Evolutionary conservation across 2,797 vertebrate genomes (phyloP).

Genomic region (Caiman crocodilus): DNA sequence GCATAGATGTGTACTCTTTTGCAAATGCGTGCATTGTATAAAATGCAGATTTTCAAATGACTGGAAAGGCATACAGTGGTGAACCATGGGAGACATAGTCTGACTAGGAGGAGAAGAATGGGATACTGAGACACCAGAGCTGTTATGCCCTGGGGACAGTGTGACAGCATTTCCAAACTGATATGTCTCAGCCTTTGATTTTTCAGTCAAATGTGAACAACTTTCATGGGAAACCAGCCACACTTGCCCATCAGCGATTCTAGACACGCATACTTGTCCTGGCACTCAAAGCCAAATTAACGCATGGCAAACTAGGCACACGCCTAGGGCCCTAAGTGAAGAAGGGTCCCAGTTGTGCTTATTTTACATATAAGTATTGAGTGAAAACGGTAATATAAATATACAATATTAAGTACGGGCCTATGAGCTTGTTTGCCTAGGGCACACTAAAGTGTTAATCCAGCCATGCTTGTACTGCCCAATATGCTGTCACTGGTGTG

Average conservation of each 20-base stretch:
- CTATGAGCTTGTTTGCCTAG: too few species aligned
- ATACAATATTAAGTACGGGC: too few species aligned
- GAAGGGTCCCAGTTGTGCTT: too few species aligned
- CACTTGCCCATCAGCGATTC: neutral
- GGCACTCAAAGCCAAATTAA: neutral
- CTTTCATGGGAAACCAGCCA: neutral
- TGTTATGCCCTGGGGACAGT: accelerated
- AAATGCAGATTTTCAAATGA: neutral
- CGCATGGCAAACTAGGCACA: too few species aligned
- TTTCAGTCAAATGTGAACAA: neutral
- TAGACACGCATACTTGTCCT: neutral
- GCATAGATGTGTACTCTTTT: neutral
- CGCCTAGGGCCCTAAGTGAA: too few species aligned
- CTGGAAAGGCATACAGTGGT: neutral
- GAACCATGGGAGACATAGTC: neutral
- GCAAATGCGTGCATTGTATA: neutral
- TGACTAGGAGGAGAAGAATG: neutral
- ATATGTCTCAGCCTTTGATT: neutral
- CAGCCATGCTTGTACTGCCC: too few species aligned
- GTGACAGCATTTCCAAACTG: neutral
- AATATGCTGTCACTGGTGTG: too few species aligned
- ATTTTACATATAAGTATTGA: too few species aligned
- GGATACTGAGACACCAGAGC: neutral
- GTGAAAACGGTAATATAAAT: too few species aligned
- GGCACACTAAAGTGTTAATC: too few species aligned